Percentiles rank a stretch among this genome's conserved stretches.
Evolutionary conservation across 53 echinoderm and acorn worm genomes (phyloP).

Genomic region (Apostichopus leukothele): DNA sequence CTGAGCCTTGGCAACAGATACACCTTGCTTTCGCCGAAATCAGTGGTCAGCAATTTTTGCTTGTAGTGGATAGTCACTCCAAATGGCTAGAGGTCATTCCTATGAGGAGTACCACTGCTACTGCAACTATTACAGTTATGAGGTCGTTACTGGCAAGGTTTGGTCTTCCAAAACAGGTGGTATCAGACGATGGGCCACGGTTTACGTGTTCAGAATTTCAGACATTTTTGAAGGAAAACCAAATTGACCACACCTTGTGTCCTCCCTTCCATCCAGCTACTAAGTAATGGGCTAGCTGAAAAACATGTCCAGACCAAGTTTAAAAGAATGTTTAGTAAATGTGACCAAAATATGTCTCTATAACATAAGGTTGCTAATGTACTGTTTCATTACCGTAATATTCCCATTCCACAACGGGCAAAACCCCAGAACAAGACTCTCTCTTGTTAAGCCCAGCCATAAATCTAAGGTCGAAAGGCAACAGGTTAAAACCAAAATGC

Average conservation of each 20-base stretch:
- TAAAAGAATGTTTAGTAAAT: constrained; percentile 58
- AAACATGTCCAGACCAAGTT: constrained; percentile 52
- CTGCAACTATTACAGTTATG: constrained; percentile 10
- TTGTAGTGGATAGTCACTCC: constrained; percentile 55
- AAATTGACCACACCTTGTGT: constrained; percentile 45
- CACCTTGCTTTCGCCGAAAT: constrained; percentile 50
- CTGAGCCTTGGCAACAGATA: constrained; percentile 45
- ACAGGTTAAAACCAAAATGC: constrained; percentile 51
- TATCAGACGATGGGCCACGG: constrained; percentile 31
- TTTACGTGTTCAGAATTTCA: background rate
- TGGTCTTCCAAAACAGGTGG: constrained; percentile 32
- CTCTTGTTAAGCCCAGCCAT: constrained; percentile 52
- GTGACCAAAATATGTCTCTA: constrained; percentile 42
- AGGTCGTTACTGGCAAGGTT: constrained; percentile 21
- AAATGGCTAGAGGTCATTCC: constrained; percentile 62
- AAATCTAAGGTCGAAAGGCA: constrained; percentile 39
- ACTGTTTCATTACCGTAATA: constrained; percentile 58
- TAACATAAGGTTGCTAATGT: constrained; percentile 60
- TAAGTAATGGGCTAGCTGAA: constrained; percentile 51
- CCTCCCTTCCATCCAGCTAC: constrained; percentile 51
- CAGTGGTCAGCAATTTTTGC: constrained; percentile 19
- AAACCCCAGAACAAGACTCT: constrained; percentile 62
- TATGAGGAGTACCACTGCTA: constrained; percentile 54
- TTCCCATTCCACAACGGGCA: constrained; percentile 62
- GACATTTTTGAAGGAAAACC: constrained; percentile 5